Evolutionary conservation across 2,113 vertebrate genomes (phyloP), one percentile per base, ranked within the genome.

Genomic region (Mirza zaza): DNA sequence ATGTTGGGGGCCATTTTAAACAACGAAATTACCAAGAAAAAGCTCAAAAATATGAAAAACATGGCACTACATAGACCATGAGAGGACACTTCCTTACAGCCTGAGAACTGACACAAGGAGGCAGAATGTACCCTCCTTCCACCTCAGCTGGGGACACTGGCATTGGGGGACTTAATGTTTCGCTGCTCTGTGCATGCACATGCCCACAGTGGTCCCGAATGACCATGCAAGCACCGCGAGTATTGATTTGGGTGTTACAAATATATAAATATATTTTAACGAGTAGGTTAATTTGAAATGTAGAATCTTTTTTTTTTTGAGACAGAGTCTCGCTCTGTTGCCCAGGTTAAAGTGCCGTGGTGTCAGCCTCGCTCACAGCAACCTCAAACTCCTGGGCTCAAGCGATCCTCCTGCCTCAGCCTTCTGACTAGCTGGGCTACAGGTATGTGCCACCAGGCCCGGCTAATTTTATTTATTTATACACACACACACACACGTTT

Each of bases 1-100:
- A 48, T 48, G 73, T 77, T 8, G 32, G 34, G 57, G n/a, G 4
- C 34, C 59, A 45, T 34, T 36, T 48, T 68, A 71, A 83, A 57
- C 21, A 57, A 45, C 20, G 25, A 73, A 82, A 8, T 48, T 34
- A 55, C 42, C 50, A 57, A 55, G 29, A 48, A 65, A 79, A n/a
- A 70, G 21, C 50, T 71, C 20, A 83, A 57, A 55, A 52, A 45
- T 0, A n/a, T 4, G 15, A 42, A 20, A 86, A 89, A 13, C 32
- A 13, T 2, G 12, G 57, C 15, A 52, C 48, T 13, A 11, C n/a
- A 6, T 0, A 45, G 86, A 57, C 20, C 0, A 0, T 10, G 45
- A 9, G 67, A 32, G 10, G 70, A 34, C 12, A 23, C 2, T 0
- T 29, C 15, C 15, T 81, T 65, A 32, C 0, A 0, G 42, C n/a